Conservation (phyloP, 2,888 invertebrate species). For the Drosophila atripex region DNA sequence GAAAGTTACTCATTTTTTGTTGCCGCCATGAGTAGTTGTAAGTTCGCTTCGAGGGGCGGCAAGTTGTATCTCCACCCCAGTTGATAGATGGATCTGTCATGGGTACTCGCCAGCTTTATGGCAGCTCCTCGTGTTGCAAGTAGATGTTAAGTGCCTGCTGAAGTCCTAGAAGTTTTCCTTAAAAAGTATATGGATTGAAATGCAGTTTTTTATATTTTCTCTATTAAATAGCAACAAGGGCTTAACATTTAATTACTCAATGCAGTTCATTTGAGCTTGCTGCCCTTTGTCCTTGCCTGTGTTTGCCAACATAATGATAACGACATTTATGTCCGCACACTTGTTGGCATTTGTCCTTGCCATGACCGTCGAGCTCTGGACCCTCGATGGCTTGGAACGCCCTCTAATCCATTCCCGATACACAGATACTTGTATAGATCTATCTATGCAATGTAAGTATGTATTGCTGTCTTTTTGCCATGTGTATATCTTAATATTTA, state of each 20-base stretch:
- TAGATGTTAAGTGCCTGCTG: conserved; percentile 32
- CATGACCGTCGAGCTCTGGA: conserved; percentile 52
- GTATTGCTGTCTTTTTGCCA: conserved; percentile 32
- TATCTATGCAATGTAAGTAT: conserved; percentile 1
- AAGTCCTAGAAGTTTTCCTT: not conserved
- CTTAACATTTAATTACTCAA: conserved; percentile 17
- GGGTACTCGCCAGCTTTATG: conserved; percentile 9
- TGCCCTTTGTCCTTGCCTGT: conserved; percentile 11
- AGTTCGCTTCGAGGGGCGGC: conserved; percentile 7
- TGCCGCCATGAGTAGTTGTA: conserved; percentile 34
- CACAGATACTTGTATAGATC: conserved; percentile 16
- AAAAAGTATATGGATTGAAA: not conserved
- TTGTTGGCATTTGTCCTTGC: conserved; percentile 73
- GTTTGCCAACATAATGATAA: conserved; percentile 50
- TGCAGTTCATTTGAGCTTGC: conserved; percentile 8
- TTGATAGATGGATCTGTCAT: conserved; percentile 40
- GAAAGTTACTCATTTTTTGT: conserved; percentile 21
- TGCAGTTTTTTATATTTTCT: not conserved
- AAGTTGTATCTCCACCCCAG: not conserved
- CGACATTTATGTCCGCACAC: conserved; percentile 55
- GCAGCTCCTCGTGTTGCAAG: conserved; percentile 21
- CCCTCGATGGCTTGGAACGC: not conserved
- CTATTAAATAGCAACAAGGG: no score
- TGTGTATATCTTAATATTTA: conserved; percentile 58
- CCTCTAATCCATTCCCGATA: conserved; percentile 35